Evolutionary conservation across 1,140 invertebrate species (phyloP).

Genomic region (Dendroctonus ponderosae): DNA sequence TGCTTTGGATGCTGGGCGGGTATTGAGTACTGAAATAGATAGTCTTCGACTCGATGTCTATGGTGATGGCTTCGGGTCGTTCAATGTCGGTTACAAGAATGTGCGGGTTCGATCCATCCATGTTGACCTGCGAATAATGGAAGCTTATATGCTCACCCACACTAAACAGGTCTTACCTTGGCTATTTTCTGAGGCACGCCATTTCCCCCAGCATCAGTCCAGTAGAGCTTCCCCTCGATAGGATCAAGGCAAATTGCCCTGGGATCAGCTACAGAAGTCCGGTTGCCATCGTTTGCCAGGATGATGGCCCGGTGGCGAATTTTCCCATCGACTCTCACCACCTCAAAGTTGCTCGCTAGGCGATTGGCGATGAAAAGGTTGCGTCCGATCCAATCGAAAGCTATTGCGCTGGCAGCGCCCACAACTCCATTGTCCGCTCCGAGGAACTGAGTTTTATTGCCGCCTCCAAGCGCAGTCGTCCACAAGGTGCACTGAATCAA

Average conservation of each 20-base stretch:
- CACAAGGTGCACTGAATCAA: slow-evolving; percentile 78
- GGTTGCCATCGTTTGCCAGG: slow-evolving; percentile 86
- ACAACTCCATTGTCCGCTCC: slow-evolving; percentile 78
- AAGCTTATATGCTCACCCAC: neutral
- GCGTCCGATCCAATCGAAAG: slow-evolving; percentile 94
- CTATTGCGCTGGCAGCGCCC: slow-evolving; percentile 86
- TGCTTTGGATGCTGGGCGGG: slow-evolving; percentile 69
- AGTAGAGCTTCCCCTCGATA: slow-evolving; percentile 85
- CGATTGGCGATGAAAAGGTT: slow-evolving; percentile 94
- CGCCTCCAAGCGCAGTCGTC: slow-evolving; percentile 79
- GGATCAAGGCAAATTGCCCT: slow-evolving; percentile 88
- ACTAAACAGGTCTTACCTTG: slow-evolving; percentile 46
- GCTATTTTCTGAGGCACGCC: slow-evolving; percentile 90
- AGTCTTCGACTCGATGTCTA: slow-evolving; percentile 80
- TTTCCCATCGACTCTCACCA: slow-evolving; percentile 84
- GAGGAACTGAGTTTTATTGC: slow-evolving; percentile 84
- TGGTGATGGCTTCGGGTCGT: slow-evolving; percentile 77
- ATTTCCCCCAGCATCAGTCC: slow-evolving; percentile 92
- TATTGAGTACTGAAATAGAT: slow-evolving; percentile 84
- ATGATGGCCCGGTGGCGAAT: slow-evolving; percentile 82
- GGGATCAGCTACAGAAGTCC: slow-evolving; percentile 82
- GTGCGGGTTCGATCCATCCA: slow-evolving; percentile 84
- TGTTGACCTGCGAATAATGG: slow-evolving; percentile 63
- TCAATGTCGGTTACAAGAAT: slow-evolving; percentile 67
- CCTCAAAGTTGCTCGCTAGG: slow-evolving; percentile 88